A percentile compares a stretch with the other conserved stretches of the same genome.
Evolutionary conservation across 2,797 vertebrate species (phyloP).

Genomic region (Salarias fasciatus): DNA sequence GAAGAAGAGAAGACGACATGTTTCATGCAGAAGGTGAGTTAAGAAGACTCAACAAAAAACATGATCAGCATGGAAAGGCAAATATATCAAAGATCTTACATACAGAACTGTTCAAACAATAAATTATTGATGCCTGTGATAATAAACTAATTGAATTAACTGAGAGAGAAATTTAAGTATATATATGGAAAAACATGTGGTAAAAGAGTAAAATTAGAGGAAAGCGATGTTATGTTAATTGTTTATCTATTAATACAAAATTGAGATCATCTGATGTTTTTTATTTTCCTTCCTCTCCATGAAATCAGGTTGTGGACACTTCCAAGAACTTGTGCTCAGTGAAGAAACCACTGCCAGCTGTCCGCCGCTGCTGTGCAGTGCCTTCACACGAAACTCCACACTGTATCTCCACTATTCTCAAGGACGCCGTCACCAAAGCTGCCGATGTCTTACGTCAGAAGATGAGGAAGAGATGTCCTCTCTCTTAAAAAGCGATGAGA

Average conservation of each 20-base stretch:
- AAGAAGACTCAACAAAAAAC: not conserved
- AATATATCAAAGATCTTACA: too few species aligned
- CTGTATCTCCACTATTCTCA: slow-evolving; percentile 70
- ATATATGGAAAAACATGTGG: too few species aligned
- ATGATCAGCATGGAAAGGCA: too few species aligned
- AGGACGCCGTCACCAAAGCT: slow-evolving; percentile 64
- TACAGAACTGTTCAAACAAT: too few species aligned
- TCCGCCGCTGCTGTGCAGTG: slow-evolving; percentile 66
- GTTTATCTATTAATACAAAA: too few species aligned
- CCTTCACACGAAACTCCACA: slow-evolving; percentile 11
- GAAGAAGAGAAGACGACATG: slow-evolving; percentile 52
- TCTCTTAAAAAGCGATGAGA: slow-evolving; percentile 37
- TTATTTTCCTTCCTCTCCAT: slow-evolving; percentile 3
- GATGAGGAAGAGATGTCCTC: slow-evolving; percentile 75
- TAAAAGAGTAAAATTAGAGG: too few species aligned
- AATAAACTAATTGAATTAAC: too few species aligned
- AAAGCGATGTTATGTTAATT: too few species aligned
- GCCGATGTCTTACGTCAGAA: slow-evolving; percentile 21
- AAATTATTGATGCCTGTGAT: too few species aligned
- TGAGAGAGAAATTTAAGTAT: too few species aligned
- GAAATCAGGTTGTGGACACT: slow-evolving; percentile 61
- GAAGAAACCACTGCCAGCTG: slow-evolving; percentile 2
- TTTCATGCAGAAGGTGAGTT: slow-evolving; percentile 64
- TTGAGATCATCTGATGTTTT: not conserved
- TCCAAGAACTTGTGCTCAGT: slow-evolving; percentile 49